A percentile compares a stretch with the other conserved stretches of the same genome.
phyloP scores from a whole-genome alignment of 2,797 vertebrate genomes.

The Heterohyrax brucei region DNA sequence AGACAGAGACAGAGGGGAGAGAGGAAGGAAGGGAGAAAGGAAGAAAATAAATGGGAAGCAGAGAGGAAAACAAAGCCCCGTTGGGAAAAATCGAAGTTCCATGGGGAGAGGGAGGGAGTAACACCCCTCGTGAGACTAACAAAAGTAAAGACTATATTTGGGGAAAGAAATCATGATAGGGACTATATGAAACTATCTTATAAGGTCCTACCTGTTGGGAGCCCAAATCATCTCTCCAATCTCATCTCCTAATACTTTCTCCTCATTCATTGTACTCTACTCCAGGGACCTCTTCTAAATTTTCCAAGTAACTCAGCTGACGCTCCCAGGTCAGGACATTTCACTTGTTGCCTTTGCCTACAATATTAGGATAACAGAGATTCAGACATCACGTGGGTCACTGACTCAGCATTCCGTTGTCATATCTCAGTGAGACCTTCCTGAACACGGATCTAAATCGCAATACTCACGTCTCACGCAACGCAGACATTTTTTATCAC shows the following conservation, averaged over 20 bases:
- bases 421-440: neutral
- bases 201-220: neutral
- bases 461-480: neutral
- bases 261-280: too few relatives aligned
- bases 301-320: neutral
- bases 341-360: neutral
- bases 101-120: neutral
- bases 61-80: too few relatives aligned
- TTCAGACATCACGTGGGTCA: neutral
- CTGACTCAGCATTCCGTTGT: too few relatives aligned
- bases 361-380: neutral
- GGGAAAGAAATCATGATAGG: accelerated
- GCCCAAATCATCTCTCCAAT: too few relatives aligned
- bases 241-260: too few relatives aligned
- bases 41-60: neutral
- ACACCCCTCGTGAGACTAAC: too few relatives aligned
- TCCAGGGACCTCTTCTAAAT: accelerated
- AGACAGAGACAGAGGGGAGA: neutral
- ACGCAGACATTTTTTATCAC: neutral
- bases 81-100: neutral
- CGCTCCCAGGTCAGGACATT: accelerated
- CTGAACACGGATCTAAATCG: neutral
- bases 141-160: neutral
- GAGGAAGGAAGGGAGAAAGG: neutral
- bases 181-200: neutral